Percentiles rank a stretch among this genome's conserved stretches.
Evolutionary conservation across 2,113 vertebrate species (phyloP).

Genomic region (Anthoscopus minutus): DNA sequence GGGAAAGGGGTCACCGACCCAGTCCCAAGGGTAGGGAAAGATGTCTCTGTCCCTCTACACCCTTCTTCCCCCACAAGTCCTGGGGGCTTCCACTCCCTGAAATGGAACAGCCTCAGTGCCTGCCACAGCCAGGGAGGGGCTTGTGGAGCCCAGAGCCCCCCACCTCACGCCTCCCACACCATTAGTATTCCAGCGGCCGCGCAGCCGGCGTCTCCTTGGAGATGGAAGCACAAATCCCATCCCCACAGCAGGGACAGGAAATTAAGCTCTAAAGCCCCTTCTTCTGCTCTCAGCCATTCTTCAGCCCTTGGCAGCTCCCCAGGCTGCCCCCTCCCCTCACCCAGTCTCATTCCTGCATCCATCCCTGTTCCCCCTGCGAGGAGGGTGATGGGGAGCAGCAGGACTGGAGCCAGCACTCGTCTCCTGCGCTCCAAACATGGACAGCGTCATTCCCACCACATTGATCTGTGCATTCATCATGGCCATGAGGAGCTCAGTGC

Average conservation of each 20-base stretch:
- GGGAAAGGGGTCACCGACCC: rapidly evolving
- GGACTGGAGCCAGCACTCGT: background rate
- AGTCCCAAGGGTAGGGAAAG: background rate
- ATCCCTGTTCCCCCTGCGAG: rapidly evolving
- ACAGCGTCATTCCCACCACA: rapidly evolving
- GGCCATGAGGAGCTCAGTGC: rapidly evolving
- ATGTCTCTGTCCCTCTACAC: background rate
- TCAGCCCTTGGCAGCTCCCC: slow-evolving; percentile 24
- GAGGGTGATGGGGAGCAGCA: background rate
- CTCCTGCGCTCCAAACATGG: rapidly evolving
- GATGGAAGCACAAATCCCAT: slow-evolving; percentile 46
- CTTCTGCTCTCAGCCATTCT: slow-evolving; percentile 40
- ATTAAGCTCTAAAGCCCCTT: slow-evolving; percentile 63
- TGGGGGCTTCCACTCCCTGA: background rate
- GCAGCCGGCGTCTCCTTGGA: slow-evolving; percentile 40
- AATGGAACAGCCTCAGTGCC: rapidly evolving
- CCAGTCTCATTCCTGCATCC: background rate
- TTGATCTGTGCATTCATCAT: rapidly evolving
- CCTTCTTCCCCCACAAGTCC: background rate
- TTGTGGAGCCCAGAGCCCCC: background rate
- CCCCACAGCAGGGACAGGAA: slow-evolving; percentile 54
- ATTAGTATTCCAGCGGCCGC: slow-evolving; percentile 25
- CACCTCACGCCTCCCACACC: background rate
- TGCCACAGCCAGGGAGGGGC: background rate
- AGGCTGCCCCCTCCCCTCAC: background rate